Conservation (phyloP, 1,140 invertebrate species). For the Zaprionus inermis region DNA sequence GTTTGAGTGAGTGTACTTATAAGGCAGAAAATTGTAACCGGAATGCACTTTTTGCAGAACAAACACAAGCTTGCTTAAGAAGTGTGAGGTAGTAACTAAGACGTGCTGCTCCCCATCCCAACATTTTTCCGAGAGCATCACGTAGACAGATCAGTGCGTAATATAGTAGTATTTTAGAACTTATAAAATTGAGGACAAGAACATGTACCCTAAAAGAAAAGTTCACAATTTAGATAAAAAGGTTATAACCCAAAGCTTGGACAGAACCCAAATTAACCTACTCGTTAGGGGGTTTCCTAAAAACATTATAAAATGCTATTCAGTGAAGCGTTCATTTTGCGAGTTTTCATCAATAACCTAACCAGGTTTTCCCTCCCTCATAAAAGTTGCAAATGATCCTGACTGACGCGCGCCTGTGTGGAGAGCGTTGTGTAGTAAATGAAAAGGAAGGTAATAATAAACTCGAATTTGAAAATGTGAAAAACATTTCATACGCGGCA, state of each 20-base stretch:
- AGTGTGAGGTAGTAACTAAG: slow-evolving; percentile 21
- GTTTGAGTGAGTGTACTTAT: slow-evolving; percentile 59
- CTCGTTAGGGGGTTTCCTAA: background rate
- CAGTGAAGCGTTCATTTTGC: background rate
- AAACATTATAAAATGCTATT: background rate
- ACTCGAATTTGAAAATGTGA: background rate
- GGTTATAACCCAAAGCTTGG: background rate
- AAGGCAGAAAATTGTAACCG: slow-evolving; percentile 76
- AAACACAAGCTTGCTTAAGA: slow-evolving; percentile 15
- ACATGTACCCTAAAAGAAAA: no score
- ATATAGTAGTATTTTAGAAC: no score
- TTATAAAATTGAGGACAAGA: no score
- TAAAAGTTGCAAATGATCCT: background rate
- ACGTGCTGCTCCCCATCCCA: background rate
- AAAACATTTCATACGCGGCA: slow-evolving; percentile 24
- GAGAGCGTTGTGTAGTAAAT: background rate
- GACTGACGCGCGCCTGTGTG: background rate
- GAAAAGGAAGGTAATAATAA: slow-evolving; percentile 10
- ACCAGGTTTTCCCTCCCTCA: background rate
- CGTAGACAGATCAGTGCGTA: no score
- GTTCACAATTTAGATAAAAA: no score
- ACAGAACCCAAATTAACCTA: background rate
- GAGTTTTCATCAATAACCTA: background rate
- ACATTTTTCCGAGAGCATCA: background rate
- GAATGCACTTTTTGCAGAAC: slow-evolving; percentile 68